These are phyloP conservation scores for Saturnia japonica DNA, from an alignment of 2,888 invertebrate genomes.

Conservation along the genomic window DNA sequence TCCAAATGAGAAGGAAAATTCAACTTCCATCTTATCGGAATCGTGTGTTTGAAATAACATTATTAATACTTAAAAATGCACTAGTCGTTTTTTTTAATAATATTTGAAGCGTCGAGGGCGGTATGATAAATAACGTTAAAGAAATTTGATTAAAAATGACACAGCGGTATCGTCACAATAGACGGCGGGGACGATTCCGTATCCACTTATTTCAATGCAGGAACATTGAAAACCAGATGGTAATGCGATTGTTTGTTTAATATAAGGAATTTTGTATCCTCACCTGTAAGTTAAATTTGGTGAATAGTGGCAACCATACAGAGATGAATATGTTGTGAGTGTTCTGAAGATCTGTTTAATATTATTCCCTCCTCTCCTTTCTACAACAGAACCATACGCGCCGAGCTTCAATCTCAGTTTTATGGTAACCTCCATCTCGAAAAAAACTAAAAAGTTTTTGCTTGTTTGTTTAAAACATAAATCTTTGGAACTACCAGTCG, in stretches of 20 bases:
- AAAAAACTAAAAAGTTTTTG: too few relatives aligned
- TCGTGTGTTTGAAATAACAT: neutral
- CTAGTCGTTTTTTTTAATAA: slow-evolving; percentile 2
- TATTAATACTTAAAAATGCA: neutral
- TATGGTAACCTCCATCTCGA: too few relatives aligned
- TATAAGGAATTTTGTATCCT: neutral
- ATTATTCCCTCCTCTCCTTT: too few relatives aligned
- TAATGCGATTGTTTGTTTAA: neutral
- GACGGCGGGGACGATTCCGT: slow-evolving; percentile 40
- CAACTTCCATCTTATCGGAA: neutral
- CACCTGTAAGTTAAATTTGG: too few relatives aligned
- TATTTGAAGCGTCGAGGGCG: slow-evolving; percentile 32
- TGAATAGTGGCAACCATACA: too few relatives aligned
- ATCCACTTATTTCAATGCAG: slow-evolving; percentile 26
- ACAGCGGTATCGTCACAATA: slow-evolving; percentile 47
- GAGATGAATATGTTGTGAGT: too few relatives aligned
- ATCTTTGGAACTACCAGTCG: too few relatives aligned
- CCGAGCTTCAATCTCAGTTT: too few relatives aligned
- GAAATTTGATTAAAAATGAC: slow-evolving; percentile 68
- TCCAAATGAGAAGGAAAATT: neutral
- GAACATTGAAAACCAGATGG: neutral
- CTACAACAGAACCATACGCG: too few relatives aligned
- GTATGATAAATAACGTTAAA: slow-evolving; percentile 58
- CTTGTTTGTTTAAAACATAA: too few relatives aligned
- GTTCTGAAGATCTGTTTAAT: too few relatives aligned